A percentile compares a stretch with the other conserved stretches of the same genome.
Evolutionary conservation across 2,888 invertebrate genomes (phyloP).

Genomic region (Minunthozetes semirufus): DNA sequence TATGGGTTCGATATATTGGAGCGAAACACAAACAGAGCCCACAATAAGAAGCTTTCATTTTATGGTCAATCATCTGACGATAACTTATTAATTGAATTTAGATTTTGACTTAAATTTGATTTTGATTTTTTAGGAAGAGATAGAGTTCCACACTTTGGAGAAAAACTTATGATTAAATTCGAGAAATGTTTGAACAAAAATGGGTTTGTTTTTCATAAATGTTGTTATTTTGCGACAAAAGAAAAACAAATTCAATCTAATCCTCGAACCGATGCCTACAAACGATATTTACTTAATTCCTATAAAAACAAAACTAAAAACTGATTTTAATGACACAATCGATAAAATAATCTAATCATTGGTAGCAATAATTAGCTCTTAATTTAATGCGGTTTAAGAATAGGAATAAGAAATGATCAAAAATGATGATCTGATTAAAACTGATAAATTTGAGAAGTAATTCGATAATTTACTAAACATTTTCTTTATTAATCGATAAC

Average conservation of each 20-base stretch:
- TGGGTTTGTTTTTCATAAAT: constrained; percentile 44
- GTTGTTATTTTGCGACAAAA: constrained; percentile 44
- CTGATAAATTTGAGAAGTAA: too few species aligned
- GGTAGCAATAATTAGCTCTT: background rate
- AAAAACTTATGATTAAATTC: constrained; percentile 45
- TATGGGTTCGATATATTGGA: constrained; percentile 44
- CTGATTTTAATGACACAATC: too few species aligned
- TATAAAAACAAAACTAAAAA: background rate
- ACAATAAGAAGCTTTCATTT: constrained; percentile 44
- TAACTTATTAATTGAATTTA: constrained; percentile 36
- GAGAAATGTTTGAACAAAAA: constrained; percentile 44
- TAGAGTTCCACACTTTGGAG: constrained; percentile 37
- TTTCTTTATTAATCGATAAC: too few species aligned
- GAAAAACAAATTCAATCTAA: background rate
- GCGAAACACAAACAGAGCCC: constrained; percentile 45
- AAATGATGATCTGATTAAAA: too few species aligned
- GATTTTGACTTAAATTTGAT: background rate
- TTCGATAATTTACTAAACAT: too few species aligned
- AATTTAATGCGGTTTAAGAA: too few species aligned
- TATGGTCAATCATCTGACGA: constrained; percentile 39
- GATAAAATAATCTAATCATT: background rate
- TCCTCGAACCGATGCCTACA: background rate
- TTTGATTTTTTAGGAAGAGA: background rate
- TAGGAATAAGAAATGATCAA: too few species aligned
- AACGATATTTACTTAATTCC: constrained; percentile 11